phyloP scores from a whole-genome alignment of 2,797 vertebrate species.

The Podarcis siculus region DNA sequence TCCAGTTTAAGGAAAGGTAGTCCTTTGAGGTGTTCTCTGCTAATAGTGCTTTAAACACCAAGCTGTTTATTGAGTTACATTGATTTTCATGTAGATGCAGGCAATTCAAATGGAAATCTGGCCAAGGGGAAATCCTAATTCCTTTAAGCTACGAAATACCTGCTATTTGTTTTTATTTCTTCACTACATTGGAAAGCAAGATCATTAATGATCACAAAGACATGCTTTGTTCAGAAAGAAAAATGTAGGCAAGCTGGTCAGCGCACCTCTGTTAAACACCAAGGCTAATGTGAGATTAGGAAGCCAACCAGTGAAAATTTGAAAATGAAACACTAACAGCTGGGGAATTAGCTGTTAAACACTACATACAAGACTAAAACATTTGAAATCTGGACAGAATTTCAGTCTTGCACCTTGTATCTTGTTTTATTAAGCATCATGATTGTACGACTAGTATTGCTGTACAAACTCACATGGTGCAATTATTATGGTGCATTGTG shows the following conservation, averaged over 20 bases:
- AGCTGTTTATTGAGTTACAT: constrained; percentile 63
- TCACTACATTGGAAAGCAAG: constrained; percentile 58
- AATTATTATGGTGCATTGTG: not conserved
- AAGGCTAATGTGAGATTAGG: constrained; percentile 28
- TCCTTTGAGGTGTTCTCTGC: constrained; percentile 50
- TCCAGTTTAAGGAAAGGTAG: constrained; percentile 52
- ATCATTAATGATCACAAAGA: constrained; percentile 65
- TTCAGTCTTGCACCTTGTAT: not conserved
- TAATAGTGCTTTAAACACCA: constrained; percentile 47
- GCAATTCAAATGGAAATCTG: constrained; percentile 71
- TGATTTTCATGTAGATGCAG: constrained; percentile 67
- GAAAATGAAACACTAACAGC: constrained; percentile 49
- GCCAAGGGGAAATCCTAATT: constrained; percentile 70
- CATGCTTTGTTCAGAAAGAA: constrained; percentile 54
- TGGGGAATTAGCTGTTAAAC: constrained; percentile 30
- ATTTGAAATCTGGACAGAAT: not conserved
- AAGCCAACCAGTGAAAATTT: constrained; percentile 20
- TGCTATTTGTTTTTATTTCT: constrained; percentile 70
- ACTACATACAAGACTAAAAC: constrained; percentile 10
- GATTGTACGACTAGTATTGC: not conserved
- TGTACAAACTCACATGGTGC: not conserved
- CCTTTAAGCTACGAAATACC: constrained; percentile 63
- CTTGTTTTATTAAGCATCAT: constrained; percentile 2
- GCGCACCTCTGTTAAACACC: constrained; percentile 27
- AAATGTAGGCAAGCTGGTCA: not conserved